These are phyloP conservation scores for Cosmia trapezina DNA, from an alignment of 2,888 invertebrate genomes.

Conservation along the genomic window DNA sequence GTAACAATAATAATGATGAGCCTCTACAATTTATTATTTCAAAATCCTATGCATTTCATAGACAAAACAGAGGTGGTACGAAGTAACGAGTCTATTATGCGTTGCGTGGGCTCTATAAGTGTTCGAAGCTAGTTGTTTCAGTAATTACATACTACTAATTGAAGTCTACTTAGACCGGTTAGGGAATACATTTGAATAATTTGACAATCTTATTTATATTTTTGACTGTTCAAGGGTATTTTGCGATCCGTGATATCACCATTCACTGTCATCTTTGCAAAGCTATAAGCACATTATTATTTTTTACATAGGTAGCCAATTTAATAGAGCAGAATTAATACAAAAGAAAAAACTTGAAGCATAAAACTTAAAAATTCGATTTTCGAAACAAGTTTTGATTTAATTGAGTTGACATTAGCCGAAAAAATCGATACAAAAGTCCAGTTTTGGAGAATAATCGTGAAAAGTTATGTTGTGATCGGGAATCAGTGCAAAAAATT, in stretches of 20 bases:
- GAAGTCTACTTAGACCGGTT: constrained; percentile 73
- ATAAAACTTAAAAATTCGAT: too few relatives aligned
- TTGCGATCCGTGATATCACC: constrained; percentile 10
- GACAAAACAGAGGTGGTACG: constrained; percentile 62
- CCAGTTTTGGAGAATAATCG: too few relatives aligned
- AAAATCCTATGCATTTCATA: constrained; percentile 30
- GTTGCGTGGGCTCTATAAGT: constrained; percentile 70
- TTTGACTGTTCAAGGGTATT: constrained; percentile 53
- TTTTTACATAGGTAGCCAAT: too few relatives aligned
- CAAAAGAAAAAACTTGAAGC: too few relatives aligned
- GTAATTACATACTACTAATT: constrained; percentile 78
- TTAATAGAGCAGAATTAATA: too few relatives aligned
- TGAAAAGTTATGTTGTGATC: too few relatives aligned
- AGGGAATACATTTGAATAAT: constrained; percentile 56
- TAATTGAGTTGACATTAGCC: too few relatives aligned
- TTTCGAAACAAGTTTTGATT: too few relatives aligned
- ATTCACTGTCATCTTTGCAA: too few relatives aligned
- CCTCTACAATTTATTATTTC: constrained; percentile 19
- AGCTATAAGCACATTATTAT: too few relatives aligned
- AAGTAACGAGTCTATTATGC: constrained; percentile 80
- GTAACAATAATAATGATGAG: constrained; percentile 18
- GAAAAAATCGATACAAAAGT: too few relatives aligned
- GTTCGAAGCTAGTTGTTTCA: constrained; percentile 73
- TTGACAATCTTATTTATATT: constrained; percentile 56
- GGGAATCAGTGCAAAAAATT: too few relatives aligned